Base-by-base conservation (phyloP, 2,888 invertebrate species). In the Clostera curtula region DNA sequence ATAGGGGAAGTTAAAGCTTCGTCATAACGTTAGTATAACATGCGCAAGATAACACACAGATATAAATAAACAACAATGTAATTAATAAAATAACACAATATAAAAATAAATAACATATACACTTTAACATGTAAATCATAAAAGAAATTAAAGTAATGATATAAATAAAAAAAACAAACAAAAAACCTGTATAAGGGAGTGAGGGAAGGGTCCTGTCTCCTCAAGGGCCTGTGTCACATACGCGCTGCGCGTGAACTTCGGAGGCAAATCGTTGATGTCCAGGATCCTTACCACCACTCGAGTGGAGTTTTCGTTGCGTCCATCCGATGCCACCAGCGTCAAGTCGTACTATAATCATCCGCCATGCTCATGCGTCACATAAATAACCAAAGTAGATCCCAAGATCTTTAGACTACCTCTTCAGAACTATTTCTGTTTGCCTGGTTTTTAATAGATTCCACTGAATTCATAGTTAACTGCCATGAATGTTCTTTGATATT, bases 261-360 rank as follows among this genome's bases (percentile, higher is more conserved):
- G 96, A 27, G 95, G 93, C 58, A 95, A 87, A 80, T 96, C 96
- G 85, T 96, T 96, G 63, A 93, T 92, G 77, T 96, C 95, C 53
- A 91, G 89, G 50, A 95, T 88, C 65, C 90, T 88, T 56, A 96
- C 90, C 56, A 93, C 88, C 49, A 96, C 92, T 36, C 88, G 89
- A 49, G 95, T 95, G 55, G 89, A 89, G 85, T 93, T 93, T 83
- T 96, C 95, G 86, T 93, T 93, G 74, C 93, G 88, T 68, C 94
- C 93, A 84, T 94, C 93, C 43, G 95, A 94, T 37, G 93, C 93
- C 68, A 95, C 93, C 87, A 93, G 88, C 71, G 92, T 92, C 85
- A 94, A 87, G 83, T 93, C 92, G 85, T 93, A 94, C 92, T 93
- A 64, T 63, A 55, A 69, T 66, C 62, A 71, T 66, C 69, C 64